Evolutionary conservation across 2,888 invertebrate genomes (phyloP).

Genomic region (Hemicrepidius hirtus): DNA sequence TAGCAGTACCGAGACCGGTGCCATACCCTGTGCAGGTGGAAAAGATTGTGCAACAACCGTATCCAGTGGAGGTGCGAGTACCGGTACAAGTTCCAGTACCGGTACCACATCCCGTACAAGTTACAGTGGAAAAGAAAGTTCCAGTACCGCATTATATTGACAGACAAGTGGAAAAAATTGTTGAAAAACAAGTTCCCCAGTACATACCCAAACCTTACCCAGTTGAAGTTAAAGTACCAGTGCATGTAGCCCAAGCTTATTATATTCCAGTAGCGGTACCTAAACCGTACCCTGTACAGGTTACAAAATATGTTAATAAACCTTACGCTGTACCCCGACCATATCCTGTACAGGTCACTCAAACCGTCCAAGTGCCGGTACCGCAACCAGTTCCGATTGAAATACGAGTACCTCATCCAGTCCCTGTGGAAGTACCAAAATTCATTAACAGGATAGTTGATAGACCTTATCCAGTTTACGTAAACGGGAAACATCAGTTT

Average conservation of each 20-base stretch:
- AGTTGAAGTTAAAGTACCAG: slow-evolving; percentile 71
- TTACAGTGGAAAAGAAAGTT: slow-evolving; percentile 69
- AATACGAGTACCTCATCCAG: slow-evolving; percentile 58
- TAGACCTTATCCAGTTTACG: slow-evolving; percentile 54
- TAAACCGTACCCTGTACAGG: slow-evolving; percentile 58
- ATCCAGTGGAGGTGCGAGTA: slow-evolving; percentile 71
- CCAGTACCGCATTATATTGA: slow-evolving; percentile 70
- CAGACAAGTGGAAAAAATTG: slow-evolving; percentile 70
- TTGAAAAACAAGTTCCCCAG: slow-evolving; percentile 71
- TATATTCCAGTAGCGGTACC: slow-evolving; percentile 47
- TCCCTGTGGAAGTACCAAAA: slow-evolving; percentile 59
- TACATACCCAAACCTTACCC: slow-evolving; percentile 60
- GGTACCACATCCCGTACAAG: slow-evolving; percentile 50
- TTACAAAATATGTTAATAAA: slow-evolving; percentile 55
- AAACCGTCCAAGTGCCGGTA: slow-evolving; percentile 63
- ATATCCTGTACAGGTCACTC: slow-evolving; percentile 59
- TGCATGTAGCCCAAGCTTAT: slow-evolving; percentile 70
- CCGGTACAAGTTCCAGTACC: slow-evolving; percentile 62
- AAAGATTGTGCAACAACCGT: slow-evolving; percentile 68
- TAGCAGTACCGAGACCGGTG: slow-evolving; percentile 71
- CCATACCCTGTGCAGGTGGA: slow-evolving; percentile 70
- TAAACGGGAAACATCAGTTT: not conserved
- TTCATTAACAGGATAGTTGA: slow-evolving; percentile 48
- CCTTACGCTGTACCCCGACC: slow-evolving; percentile 55
- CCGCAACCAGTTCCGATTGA: slow-evolving; percentile 60